Conservation (phyloP, 2,113 vertebrate genomes). For the Anthoscopus minutus region DNA sequence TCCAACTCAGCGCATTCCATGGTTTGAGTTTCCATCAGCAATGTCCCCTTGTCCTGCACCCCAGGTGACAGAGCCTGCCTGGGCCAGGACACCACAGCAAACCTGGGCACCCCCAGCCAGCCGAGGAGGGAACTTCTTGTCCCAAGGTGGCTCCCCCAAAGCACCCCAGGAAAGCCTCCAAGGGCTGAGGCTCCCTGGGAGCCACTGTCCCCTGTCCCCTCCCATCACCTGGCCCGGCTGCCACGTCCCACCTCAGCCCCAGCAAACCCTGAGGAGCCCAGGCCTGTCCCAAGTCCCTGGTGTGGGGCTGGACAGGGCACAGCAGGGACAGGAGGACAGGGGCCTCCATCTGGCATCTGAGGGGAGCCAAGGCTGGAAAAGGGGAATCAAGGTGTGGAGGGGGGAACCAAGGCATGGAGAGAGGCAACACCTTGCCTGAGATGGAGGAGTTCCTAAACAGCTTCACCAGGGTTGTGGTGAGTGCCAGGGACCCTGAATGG, state of each 20-base stretch:
- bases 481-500: accelerated
- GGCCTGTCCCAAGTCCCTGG: too few relatives aligned
- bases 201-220: too few relatives aligned
- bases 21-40: neutral
- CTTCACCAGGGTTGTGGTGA: neutral
- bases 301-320: neutral
- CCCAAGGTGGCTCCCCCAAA: neutral
- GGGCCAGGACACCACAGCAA: neutral
- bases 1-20: neutral
- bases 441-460: neutral
- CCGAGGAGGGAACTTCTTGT: neutral
- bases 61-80: neutral
- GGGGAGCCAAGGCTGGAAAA: neutral
- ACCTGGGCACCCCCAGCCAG: neutral
- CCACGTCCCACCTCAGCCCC: neutral
- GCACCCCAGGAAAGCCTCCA: neutral
- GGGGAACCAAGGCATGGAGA: neutral
- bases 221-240: neutral
- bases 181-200: neutral
- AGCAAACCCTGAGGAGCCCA: neutral
- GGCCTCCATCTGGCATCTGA: neutral
- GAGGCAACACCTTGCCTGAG: neutral
- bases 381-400: neutral
- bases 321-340: neutral
- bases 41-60: neutral